Evolutionary conservation across 2,797 vertebrate species (phyloP).

Genomic region (Hipposideros larvatus): DNA sequence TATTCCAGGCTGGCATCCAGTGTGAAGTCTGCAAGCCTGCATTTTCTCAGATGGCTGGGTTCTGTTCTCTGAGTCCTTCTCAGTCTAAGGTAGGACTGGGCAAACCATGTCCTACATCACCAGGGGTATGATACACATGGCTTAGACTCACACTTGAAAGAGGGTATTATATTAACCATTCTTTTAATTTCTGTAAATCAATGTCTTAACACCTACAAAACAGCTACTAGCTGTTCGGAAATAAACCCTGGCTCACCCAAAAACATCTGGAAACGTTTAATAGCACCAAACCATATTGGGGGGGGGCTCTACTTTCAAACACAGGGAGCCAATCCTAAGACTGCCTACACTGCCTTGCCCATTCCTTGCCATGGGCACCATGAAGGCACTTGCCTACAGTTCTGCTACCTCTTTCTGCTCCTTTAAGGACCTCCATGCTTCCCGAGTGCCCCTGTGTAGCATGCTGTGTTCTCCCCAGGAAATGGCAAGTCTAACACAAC

Average conservation of each 20-base stretch:
- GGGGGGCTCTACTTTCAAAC: background rate
- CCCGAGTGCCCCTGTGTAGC: background rate
- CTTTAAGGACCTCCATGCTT: rapidly evolving
- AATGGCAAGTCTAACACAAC: background rate
- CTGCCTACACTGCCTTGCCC: background rate
- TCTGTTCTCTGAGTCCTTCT: background rate
- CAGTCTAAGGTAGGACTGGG: background rate
- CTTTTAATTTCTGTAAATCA: slow-evolving; percentile 3
- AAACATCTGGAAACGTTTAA: background rate
- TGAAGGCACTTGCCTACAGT: background rate
- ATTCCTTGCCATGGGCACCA: background rate
- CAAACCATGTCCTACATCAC: background rate
- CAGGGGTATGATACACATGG: background rate
- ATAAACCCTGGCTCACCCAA: background rate
- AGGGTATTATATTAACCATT: background rate
- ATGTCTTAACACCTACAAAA: background rate
- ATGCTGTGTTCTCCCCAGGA: background rate
- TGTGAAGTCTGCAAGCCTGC: background rate
- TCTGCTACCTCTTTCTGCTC: background rate
- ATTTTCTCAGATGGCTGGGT: background rate
- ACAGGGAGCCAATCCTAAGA: background rate
- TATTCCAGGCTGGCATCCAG: background rate
- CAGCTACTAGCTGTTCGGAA: background rate
- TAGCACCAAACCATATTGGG: background rate
- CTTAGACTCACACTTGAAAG: background rate